Evolutionary conservation across 1,140 invertebrate species (phyloP).

Genomic region (Anoplolepis gracilipes): DNA sequence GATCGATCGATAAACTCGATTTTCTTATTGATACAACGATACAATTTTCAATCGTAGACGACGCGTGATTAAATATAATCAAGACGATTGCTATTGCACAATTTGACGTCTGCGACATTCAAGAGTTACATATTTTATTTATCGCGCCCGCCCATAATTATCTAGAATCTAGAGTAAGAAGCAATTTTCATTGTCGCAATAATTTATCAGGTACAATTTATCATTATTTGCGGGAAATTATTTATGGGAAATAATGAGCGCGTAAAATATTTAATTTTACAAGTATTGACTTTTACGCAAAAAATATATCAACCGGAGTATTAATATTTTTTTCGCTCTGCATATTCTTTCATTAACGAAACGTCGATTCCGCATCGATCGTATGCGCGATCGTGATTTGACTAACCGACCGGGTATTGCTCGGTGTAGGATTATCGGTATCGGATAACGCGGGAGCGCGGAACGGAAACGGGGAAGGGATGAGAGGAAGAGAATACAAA

Average conservation of each 20-base stretch:
- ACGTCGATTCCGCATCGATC: slow-evolving; percentile 45
- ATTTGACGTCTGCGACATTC: not conserved
- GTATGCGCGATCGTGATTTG: slow-evolving; percentile 49
- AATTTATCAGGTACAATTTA: not conserved
- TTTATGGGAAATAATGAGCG: not conserved
- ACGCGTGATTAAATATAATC: not conserved
- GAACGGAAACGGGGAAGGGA: no score
- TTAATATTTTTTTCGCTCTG: slow-evolving; percentile 19
- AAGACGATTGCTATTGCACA: not conserved
- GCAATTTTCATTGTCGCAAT: no score
- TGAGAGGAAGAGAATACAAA: slow-evolving; percentile 32
- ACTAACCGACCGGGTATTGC: slow-evolving; percentile 56
- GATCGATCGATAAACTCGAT: not conserved
- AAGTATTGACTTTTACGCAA: not conserved
- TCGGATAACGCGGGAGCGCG: slow-evolving; percentile 35
- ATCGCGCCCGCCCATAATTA: not conserved
- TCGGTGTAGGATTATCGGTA: slow-evolving; percentile 50
- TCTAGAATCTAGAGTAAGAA: no score
- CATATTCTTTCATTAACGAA: slow-evolving; percentile 50
- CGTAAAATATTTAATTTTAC: not conserved
- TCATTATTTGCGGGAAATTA: not conserved
- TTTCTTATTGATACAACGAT: not conserved
- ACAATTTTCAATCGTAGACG: not conserved
- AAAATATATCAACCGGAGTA: not conserved
- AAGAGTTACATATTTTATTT: not conserved